phyloP scores from a whole-genome alignment of 2,797 vertebrate genomes.

The Pterois miles region DNA sequence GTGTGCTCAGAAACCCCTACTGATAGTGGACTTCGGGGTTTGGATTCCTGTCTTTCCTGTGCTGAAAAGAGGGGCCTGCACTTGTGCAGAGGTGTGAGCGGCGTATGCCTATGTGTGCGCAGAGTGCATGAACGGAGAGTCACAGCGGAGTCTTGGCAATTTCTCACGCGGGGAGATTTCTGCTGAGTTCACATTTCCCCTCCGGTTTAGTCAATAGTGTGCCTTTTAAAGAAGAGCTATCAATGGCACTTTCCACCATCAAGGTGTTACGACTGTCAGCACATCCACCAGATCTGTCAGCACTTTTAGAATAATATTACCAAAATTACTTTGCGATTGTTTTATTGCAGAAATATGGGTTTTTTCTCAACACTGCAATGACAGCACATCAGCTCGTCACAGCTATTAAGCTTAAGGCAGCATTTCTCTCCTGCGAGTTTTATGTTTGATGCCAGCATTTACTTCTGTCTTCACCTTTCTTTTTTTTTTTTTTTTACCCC shows the following conservation, averaged over 20 bases:
- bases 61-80: conserved; percentile 44
- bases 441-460: conserved; percentile 48
- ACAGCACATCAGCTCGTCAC: conserved; percentile 49
- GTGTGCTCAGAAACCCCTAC: conserved; percentile 66
- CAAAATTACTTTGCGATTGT: conserved; percentile 64
- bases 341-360: conserved; percentile 42
- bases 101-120: conserved; percentile 1
- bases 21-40: conserved; percentile 23
- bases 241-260: conserved; percentile 75
- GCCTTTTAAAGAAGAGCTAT: conserved; percentile 70
- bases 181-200: conserved; percentile 80
- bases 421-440: conserved; percentile 37
- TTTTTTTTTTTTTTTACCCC: background rate
- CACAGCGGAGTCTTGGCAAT: conserved; percentile 54
- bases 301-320: conserved; percentile 66
- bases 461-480: conserved; percentile 29
- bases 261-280: conserved; percentile 70
- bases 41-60: conserved; percentile 78
- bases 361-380: conserved; percentile 44
- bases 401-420: conserved; percentile 48
- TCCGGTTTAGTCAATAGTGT: conserved; percentile 61
- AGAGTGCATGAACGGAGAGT: conserved; percentile 19
- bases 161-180: conserved; percentile 63
- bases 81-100: conserved; percentile 19
- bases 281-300: conserved; percentile 71